Evolutionary conservation across 1,140 invertebrate genomes (phyloP).

Genomic region (Atopsyche davidsoni): DNA sequence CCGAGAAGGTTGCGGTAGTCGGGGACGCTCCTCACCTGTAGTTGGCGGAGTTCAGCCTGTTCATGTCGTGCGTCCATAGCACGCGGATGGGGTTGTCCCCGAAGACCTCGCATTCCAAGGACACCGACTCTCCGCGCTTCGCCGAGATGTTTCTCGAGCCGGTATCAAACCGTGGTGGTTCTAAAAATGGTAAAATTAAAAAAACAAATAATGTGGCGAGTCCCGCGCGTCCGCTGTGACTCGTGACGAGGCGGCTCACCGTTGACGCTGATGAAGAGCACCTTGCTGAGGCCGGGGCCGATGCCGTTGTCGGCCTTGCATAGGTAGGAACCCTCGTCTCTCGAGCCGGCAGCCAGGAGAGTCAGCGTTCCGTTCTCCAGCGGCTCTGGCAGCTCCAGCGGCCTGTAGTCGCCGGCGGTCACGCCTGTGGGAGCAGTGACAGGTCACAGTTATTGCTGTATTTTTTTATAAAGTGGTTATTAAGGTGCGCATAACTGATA

Average conservation of each 20-base stretch:
- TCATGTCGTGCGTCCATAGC: slow-evolving; percentile 65
- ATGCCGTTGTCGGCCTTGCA: slow-evolving; percentile 85
- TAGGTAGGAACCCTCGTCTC: slow-evolving; percentile 77
- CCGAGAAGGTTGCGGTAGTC: slow-evolving; percentile 50
- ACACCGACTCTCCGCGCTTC: slow-evolving; percentile 61
- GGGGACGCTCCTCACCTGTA: slow-evolving; percentile 55
- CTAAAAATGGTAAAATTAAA: slow-evolving; percentile 46
- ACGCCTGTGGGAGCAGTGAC: no score
- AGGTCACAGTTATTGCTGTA: no score
- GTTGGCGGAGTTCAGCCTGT: slow-evolving; percentile 54
- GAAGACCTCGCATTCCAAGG: slow-evolving; percentile 72
- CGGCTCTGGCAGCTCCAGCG: slow-evolving; percentile 36
- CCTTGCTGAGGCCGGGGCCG: slow-evolving; percentile 68
- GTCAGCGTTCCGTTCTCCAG: slow-evolving; percentile 66
- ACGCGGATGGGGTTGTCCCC: slow-evolving; percentile 81
- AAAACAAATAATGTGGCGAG: neutral
- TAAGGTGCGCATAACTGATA: no score
- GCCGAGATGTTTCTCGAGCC: slow-evolving; percentile 63
- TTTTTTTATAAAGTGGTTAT: no score
- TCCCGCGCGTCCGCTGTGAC: neutral
- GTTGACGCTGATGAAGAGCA: slow-evolving; percentile 72
- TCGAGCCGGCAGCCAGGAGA: slow-evolving; percentile 61
- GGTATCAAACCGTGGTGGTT: slow-evolving; percentile 72
- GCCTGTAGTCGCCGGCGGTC: slow-evolving; percentile 18
- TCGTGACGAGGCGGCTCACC: slow-evolving; percentile 60